Evolutionary conservation across 2,888 invertebrate genomes (phyloP).

Genomic region (Tribolium freemani): DNA sequence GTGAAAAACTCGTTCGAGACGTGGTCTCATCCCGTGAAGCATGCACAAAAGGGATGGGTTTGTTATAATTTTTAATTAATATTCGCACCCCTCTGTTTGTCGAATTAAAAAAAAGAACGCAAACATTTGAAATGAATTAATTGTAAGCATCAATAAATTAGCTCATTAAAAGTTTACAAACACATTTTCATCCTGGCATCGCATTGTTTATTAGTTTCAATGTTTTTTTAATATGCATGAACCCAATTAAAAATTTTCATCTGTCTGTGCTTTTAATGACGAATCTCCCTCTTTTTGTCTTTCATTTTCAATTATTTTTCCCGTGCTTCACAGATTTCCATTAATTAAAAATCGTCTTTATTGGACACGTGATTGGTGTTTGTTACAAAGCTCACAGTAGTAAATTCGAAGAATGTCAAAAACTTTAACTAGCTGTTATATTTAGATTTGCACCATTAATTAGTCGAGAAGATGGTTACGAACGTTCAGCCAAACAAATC

Average conservation of each 20-base stretch:
- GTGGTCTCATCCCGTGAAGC: neutral
- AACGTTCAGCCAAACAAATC: constrained; percentile 51
- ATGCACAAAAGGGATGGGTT: constrained; percentile 1
- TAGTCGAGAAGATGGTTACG: constrained; percentile 41
- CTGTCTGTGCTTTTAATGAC: constrained; percentile 33
- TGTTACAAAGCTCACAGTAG: constrained; percentile 29
- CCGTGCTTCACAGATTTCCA: constrained; percentile 29
- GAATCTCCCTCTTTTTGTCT: constrained; percentile 30
- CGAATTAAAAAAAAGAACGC: constrained; percentile 34
- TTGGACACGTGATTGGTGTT: constrained; percentile 8
- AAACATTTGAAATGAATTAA: constrained; percentile 46
- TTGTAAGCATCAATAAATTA: constrained; percentile 54
- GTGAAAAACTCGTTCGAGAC: too few species aligned
- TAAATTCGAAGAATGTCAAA: constrained; percentile 48
- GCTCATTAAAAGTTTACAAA: constrained; percentile 58
- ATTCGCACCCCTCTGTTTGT: constrained; percentile 34
- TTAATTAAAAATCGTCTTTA: constrained; percentile 35
- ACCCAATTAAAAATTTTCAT: constrained; percentile 46
- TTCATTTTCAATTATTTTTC: constrained; percentile 35
- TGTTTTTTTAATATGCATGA: constrained; percentile 40
- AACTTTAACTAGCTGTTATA: constrained; percentile 52
- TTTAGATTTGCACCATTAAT: constrained; percentile 53
- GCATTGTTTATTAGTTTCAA: constrained; percentile 46
- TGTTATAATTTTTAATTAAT: constrained; percentile 44
- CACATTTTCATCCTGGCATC: constrained; percentile 48